Evolutionary conservation across 1,140 invertebrate species (phyloP).

Genomic region (Zaprionus taronus): DNA sequence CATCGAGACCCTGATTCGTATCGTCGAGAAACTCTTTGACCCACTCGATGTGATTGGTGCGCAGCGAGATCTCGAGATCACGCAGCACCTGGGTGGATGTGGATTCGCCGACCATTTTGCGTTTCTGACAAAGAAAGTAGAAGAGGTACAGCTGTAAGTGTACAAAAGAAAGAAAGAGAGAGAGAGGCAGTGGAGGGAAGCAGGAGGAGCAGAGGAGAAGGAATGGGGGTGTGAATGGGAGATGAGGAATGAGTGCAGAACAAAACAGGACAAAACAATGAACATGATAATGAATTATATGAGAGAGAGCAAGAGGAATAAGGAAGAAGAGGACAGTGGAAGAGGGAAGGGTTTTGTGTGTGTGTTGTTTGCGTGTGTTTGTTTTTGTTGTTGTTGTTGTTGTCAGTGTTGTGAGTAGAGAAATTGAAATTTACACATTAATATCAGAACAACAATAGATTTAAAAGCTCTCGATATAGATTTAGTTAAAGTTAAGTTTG

Average conservation of each 20-base stretch:
- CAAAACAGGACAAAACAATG: constrained; percentile 24
- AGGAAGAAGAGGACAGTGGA: constrained; percentile 21
- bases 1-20: constrained; percentile 97
- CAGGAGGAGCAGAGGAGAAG: constrained; percentile 6
- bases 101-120: constrained; percentile 98
- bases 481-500: constrained; percentile 37
- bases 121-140: constrained; percentile 91
- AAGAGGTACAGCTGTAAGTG: constrained; percentile 85
- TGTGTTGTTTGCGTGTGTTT: constrained; percentile 33
- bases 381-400: constrained; percentile 34
- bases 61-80: constrained; percentile 98
- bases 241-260: constrained; percentile 34
- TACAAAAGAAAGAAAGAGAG: constrained; percentile 64
- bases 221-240: constrained; percentile 36
- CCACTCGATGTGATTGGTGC: constrained; percentile 99
- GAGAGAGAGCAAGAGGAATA: constrained; percentile 15
- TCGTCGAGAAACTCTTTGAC: constrained; percentile 99
- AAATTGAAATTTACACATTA: constrained; percentile 81
- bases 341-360: constrained; percentile 19
- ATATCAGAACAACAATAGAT: constrained; percentile 69
- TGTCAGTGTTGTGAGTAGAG: constrained; percentile 81
- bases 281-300: constrained; percentile 19
- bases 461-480: constrained; percentile 45
- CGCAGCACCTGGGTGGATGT: constrained; percentile 99
- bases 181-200: constrained; percentile 36